Percentiles rank a stretch among this genome's conserved stretches.
These are phyloP conservation scores for Caenorhabditis briggsae DNA, from an alignment of 1,140 invertebrate genomes.

Conservation along the genomic window DNA sequence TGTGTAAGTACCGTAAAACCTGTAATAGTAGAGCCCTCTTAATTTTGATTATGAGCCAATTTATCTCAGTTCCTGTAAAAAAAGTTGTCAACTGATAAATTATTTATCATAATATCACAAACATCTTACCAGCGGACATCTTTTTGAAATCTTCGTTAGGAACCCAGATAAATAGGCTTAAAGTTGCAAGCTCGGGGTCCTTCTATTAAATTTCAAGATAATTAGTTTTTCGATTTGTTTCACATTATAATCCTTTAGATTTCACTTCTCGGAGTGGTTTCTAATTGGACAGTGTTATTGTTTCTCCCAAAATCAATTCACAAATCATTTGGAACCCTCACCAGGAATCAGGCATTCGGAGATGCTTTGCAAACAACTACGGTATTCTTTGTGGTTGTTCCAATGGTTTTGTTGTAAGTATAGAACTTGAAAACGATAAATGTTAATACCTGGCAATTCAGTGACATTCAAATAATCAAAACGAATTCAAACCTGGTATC, in stretches of 20 bases:
- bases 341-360: not conserved
- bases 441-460: not conserved
- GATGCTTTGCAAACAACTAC: slow-evolving; percentile 22
- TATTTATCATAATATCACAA: too few relatives aligned
- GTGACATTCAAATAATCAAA: not conserved
- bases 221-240: not conserved
- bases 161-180: not conserved
- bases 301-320: slow-evolving; percentile 24
- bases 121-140: too few relatives aligned
- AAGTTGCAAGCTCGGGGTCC: not conserved
- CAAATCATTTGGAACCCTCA: not conserved
- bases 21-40: too few relatives aligned
- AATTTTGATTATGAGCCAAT: too few relatives aligned
- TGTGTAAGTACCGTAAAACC: slow-evolving; percentile 8
- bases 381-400: not conserved
- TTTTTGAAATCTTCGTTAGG: too few relatives aligned
- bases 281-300: not conserved
- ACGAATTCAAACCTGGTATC: not conserved
- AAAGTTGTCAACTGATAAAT: too few relatives aligned
- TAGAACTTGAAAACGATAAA: not conserved
- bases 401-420: slow-evolving; percentile 13
- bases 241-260: not conserved
- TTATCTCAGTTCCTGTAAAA: too few relatives aligned
- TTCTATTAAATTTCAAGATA: not conserved
- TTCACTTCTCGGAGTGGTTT: not conserved